Conservation (phyloP, 2,797 vertebrate genomes). For the Buceros bicornis region DNA sequence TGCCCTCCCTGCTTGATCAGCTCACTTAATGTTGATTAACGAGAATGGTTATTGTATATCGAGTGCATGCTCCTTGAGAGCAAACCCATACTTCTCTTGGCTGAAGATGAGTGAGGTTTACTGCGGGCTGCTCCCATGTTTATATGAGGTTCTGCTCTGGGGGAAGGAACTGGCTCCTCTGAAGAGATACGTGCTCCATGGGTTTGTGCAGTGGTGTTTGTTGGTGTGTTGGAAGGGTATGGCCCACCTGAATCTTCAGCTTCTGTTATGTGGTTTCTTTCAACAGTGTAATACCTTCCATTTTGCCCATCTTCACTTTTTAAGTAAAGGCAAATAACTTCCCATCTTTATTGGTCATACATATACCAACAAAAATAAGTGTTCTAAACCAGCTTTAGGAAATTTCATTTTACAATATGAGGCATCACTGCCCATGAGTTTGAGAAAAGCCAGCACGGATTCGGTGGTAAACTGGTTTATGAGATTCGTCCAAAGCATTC, state of each 20-base stretch:
- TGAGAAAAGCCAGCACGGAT: neutral
- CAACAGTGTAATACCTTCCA: neutral
- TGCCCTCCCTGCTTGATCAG: neutral
- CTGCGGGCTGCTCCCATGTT: neutral
- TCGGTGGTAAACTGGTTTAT: neutral
- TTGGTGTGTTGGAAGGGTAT: neutral
- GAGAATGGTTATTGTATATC: neutral
- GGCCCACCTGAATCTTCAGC: neutral
- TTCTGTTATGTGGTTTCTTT: neutral
- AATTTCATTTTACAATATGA: neutral
- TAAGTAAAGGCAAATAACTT: neutral
- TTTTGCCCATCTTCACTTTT: neutral
- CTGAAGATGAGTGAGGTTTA: neutral
- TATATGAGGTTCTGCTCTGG: neutral
- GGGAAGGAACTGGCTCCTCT: neutral
- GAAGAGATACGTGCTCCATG: rapidly evolving
- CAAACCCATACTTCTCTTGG: neutral
- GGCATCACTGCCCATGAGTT: neutral
- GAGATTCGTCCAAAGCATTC: conserved; percentile 4
- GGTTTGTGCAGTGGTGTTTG: neutral
- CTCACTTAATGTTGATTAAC: neutral
- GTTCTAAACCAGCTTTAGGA: neutral
- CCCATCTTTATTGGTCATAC: neutral
- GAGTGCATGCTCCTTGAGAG: neutral
- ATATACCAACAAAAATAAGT: neutral